Conservation (phyloP, 2,113 vertebrate species). For the Sylvietta virens region DNA sequence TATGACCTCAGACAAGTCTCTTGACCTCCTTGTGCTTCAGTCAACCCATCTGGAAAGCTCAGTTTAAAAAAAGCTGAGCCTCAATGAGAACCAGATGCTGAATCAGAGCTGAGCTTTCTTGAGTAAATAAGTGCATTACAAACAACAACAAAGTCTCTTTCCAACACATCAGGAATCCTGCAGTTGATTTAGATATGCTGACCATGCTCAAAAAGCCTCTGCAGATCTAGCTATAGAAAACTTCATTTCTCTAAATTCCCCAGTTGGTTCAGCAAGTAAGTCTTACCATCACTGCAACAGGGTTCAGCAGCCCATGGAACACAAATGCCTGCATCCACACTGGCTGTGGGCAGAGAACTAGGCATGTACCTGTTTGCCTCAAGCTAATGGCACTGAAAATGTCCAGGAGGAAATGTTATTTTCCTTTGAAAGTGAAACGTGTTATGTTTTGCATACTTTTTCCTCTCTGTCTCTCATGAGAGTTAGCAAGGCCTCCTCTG, state of each 20-base stretch:
- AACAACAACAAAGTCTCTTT: constrained; percentile 64
- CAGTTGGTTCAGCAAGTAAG: not conserved
- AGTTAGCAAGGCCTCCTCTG: not conserved
- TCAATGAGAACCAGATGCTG: constrained; percentile 67
- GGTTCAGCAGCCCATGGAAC: not conserved
- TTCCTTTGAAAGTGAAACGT: constrained; percentile 63
- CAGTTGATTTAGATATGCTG: constrained; percentile 62
- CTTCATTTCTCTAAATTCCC: not conserved
- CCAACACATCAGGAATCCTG: constrained; percentile 57
- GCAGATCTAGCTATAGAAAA: constrained; percentile 6
- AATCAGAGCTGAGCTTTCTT: constrained; percentile 62
- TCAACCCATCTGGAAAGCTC: constrained; percentile 62
- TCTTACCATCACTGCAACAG: not conserved
- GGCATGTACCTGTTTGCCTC: not conserved
- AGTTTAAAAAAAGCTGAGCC: constrained; percentile 57
- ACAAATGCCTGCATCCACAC: not conserved
- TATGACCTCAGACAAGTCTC: constrained; percentile 68
- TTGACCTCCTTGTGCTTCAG: constrained; percentile 64
- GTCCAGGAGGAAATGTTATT: constrained; percentile 33
- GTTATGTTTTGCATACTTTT: constrained; percentile 32
- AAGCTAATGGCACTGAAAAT: not conserved
- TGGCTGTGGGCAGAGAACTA: not conserved
- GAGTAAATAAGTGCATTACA: constrained; percentile 66
- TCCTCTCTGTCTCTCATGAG: constrained; percentile 14
- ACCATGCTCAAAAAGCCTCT: constrained; percentile 44